Base-by-base conservation (phyloP, 2,113 vertebrate species). In the Pao palembangensis region DNA sequence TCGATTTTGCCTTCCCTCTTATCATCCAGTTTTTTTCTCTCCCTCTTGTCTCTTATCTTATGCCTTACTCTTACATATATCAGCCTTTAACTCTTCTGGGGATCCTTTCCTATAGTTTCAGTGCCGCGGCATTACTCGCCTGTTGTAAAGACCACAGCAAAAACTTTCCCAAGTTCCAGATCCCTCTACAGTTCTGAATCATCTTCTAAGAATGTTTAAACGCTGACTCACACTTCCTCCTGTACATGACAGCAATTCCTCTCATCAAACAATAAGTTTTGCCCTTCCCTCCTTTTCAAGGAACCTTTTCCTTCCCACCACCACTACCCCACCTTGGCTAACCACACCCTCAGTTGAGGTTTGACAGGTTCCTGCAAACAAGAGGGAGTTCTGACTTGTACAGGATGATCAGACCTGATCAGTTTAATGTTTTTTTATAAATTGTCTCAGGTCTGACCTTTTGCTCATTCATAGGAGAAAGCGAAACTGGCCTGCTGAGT, bases 141-240 rank as follows among this genome's bases (percentile, higher is more conserved):
- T 15, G 42, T 67, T 65, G 81, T 70, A 69, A 69, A 79, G 34
- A 85, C 76, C 82, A 70, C 73, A 72, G 77, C 84, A 76, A 81
- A 74, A 83, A 76, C 81, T 61, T 82, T 86, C 79, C 84, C 84
- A 76, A 70, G 83, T 91, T 91, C 88, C 86, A 86, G 83, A 42
- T 74, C 81, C 11, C 34, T 38, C 8, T 11, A 38, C 49, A 47
- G 80, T 55, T 71, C 89, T 90, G 90, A 91, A 84, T 91, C 89
- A 91, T 87, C 82, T 80, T 73, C 61, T 58, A 92, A 85, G 87
- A 91, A 92, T 91, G 86, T 80, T 83, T 71, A 56, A 79, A 58
- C 58, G 67, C 85, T 91, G 91, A 92, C 76, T 92, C 91, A 92
- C 85, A 89, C 90, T 91, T 91, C 90, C 91, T 92, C 81, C 87